These are phyloP conservation scores for Perodicticus potto DNA, from an alignment of 2,797 vertebrate genomes.

Conservation along the genomic window DNA sequence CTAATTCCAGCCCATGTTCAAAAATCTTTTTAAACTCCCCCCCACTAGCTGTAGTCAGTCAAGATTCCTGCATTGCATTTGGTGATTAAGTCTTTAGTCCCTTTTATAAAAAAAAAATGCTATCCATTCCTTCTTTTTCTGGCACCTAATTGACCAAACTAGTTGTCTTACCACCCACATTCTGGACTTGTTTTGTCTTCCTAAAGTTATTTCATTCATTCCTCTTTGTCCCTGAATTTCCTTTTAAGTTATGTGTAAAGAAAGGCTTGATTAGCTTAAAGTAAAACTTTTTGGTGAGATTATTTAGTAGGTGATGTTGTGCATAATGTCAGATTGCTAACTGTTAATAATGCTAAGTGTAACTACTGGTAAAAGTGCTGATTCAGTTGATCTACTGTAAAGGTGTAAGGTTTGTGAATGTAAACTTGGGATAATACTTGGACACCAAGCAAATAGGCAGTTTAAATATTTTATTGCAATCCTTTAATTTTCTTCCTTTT, in stretches of 20 bases:
- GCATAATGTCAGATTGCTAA: neutral
- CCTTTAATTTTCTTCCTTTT: neutral
- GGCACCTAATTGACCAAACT: neutral
- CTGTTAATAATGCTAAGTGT: constrained; percentile 5
- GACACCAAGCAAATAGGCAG: constrained; percentile 12
- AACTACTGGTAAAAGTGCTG: constrained; percentile 5
- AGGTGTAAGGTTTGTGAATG: neutral
- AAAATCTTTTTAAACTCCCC: neutral
- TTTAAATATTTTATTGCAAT: constrained; percentile 45
- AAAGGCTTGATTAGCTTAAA: constrained; percentile 56
- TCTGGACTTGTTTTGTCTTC: constrained; percentile 10
- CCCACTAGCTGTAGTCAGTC: neutral
- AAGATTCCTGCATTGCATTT: neutral
- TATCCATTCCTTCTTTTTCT: neutral
- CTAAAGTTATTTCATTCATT: constrained; percentile 29
- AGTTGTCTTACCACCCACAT: neutral
- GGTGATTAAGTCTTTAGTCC: neutral
- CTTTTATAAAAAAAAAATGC: neutral
- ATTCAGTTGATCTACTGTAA: neutral
- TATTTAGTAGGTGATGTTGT: neutral
- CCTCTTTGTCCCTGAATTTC: neutral
- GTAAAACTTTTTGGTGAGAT: constrained; percentile 58
- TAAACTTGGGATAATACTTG: neutral
- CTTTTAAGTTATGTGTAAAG: constrained; percentile 52
- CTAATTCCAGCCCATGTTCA: neutral